Base-by-base conservation (phyloP, 2,888 invertebrate genomes). In the Sipha maydis region DNA sequence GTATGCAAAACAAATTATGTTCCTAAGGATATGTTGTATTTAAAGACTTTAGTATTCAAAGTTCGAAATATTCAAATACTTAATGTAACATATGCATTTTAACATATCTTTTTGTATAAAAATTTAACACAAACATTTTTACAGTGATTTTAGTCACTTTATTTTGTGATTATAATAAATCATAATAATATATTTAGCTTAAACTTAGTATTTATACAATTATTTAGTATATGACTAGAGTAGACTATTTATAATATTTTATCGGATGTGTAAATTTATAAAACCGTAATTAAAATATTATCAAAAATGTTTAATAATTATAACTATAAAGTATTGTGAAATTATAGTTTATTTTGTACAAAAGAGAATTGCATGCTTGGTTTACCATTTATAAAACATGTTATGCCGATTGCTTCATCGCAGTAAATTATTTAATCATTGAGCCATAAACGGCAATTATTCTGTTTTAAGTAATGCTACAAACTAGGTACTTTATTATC, bases 371-470 rank as follows among this genome's bases (percentile, higher is more conserved):
- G 1, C 56, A 75, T 83, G 83, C 75, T 83, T 83, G 73, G 56
- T 75, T 21, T 83, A 75, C 83, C 82, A 83, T 34, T 31, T 83
- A 83, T 83, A 75, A 83, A 75, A 83, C 56, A 75, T 75, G 73
- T 75, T 61, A 75, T 75, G 56, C 28, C 19, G 75, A 83, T 83
- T 83, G 75, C 75, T 56, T 83, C n/a, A 83, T 83, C 38, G 75
- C 21, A 56, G 19, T n/a, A 56, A 38, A 75, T 75, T 56, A 75
- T 75, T 56, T 34, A 48, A 75, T n/a, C 56, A 83, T 38, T 83
- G 38, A 75, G 11, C 83, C 83, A 83, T 75, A 75, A 75, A 82
- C 28, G 21, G 25, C 48, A 61, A 75, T 75, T 75, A 7, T 28
- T 69, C n/a, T 73, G 7, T 75, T 54, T 38, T 56, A 28, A 17